Base-by-base conservation (phyloP, 2,888 invertebrate genomes). In the Cheilosia urbana region DNA sequence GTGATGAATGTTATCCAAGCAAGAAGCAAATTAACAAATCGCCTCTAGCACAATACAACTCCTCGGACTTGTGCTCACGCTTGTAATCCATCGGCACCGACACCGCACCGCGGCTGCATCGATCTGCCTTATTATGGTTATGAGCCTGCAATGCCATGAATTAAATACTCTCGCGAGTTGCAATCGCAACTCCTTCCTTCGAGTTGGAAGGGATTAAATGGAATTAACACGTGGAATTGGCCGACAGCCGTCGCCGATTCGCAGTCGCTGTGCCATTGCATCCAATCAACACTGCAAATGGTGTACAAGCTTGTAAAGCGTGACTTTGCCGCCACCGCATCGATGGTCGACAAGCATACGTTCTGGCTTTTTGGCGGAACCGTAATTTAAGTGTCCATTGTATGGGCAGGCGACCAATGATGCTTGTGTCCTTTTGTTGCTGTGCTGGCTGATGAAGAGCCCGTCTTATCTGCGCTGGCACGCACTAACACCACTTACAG, bases 1-100 rank as follows among this genome's bases (percentile, higher is more conserved):
- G 84, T 84, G 84, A 84, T 80, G 84, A 84, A 84, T 84, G 75
- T 84, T 80, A 80, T 84, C 84, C 84, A 80, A 84, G 80, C 79
- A 84, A 79, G 69, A 69, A 75, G 58, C 79, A 57, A 84, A 84
- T 84, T 84, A 79, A 80, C 84, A 84, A 84, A 84, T 84, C 84
- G 84, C 84, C 75, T 80, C 58, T 30, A 63, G 83, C 83, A 21
- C 17, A 72, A 68, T 47, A 73, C 83, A 79, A 68, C 21, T 72
- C 55, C 34, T 34, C 57, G 72, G 71, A 78, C 37, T 51, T 21
- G 57, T 49, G 47, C 55, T 27, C 6, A 27, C 24, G 45, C 51
- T 62, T 57, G 76, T 69, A 55, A 62, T 77, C 75, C 49, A 68
- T 68, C 69, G 30, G 40, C 27, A 55, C 19, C 13, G 55, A 60